A percentile compares a stretch with the other conserved stretches of the same genome.
These are phyloP conservation scores for Ardeotis arabs DNA, from an alignment of 2,113 vertebrate genomes.

Conservation along the genomic window DNA sequence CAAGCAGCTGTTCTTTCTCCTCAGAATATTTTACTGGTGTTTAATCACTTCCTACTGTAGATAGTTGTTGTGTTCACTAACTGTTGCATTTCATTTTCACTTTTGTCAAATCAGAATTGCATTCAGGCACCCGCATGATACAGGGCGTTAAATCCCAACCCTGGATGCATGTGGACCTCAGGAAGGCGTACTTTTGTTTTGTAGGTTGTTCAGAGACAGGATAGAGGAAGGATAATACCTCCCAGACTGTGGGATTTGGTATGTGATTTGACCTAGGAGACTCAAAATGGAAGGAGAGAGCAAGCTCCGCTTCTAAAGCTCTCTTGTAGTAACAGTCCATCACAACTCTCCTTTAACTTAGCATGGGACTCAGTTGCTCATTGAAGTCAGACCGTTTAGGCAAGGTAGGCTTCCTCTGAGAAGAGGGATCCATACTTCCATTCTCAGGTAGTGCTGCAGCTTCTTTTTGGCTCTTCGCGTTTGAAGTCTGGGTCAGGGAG, in stretches of 20 bases:
- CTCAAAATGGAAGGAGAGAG: neutral
- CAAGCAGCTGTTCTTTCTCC: neutral
- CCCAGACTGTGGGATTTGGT: neutral
- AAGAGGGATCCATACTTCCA: neutral
- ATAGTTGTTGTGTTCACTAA: neutral
- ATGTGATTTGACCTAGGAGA: neutral
- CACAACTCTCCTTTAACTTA: neutral
- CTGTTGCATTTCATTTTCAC: constrained; percentile 6
- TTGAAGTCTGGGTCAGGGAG: neutral
- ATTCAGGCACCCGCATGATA: neutral
- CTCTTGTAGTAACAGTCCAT: neutral
- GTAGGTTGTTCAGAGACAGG: neutral
- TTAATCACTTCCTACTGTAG: constrained; percentile 6
- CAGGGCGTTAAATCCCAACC: neutral
- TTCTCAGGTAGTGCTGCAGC: neutral
- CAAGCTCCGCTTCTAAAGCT: neutral
- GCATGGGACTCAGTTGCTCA: neutral
- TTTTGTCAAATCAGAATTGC: neutral
- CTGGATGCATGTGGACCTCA: neutral
- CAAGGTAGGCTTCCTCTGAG: neutral
- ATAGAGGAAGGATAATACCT: neutral
- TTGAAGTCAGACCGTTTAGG: neutral
- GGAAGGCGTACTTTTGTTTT: neutral
- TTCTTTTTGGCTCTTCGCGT: neutral
- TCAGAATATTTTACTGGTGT: neutral